Percentiles rank a stretch among this genome's conserved stretches.
These are phyloP conservation scores for Semnornis frantzii DNA, from an alignment of 2,113 vertebrate genomes.

Conservation along the genomic window DNA sequence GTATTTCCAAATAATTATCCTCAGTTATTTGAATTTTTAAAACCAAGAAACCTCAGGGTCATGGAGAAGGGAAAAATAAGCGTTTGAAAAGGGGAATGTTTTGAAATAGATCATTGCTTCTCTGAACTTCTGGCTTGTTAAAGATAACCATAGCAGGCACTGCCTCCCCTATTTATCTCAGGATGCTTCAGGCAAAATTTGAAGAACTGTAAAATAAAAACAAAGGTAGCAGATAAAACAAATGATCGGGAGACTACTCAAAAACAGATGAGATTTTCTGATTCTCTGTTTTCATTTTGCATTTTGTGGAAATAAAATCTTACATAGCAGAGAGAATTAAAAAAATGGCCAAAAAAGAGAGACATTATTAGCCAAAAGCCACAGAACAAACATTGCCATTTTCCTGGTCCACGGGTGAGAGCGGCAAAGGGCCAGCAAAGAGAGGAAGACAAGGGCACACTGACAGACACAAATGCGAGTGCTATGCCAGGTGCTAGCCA, in stretches of 20 bases:
- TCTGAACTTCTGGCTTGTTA: not conserved
- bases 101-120: not conserved
- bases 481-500: not conserved
- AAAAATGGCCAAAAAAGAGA: not conserved
- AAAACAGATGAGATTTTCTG: not conserved
- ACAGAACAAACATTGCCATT: not conserved
- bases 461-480: not conserved
- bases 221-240: constrained; percentile 20
- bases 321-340: not conserved
- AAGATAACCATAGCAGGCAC: not conserved
- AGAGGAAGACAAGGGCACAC: not conserved
- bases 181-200: not conserved
- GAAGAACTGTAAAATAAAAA: constrained; percentile 21
- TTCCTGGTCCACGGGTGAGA: not conserved
- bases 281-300: not conserved
- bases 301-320: not conserved
- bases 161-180: not conserved
- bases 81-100: not conserved
- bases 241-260: not conserved
- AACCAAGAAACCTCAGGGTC: not conserved
- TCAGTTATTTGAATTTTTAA: not conserved
- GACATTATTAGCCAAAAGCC: not conserved
- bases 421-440: not conserved
- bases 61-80: not conserved
- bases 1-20: not conserved